Evolutionary conservation across 2,797 vertebrate genomes (phyloP).

Genomic region (Salarias fasciatus): DNA sequence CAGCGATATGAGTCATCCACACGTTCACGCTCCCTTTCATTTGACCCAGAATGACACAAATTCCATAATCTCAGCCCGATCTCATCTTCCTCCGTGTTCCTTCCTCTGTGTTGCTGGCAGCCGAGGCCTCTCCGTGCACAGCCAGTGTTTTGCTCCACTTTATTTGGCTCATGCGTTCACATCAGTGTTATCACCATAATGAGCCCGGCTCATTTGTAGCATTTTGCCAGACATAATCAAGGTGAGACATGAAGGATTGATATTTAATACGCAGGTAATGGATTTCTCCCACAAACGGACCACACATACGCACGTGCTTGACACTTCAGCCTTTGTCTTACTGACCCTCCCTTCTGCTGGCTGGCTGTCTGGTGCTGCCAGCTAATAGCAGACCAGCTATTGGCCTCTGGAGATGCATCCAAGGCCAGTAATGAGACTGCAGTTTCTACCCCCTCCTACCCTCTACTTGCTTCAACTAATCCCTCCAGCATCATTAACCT

Average conservation of each 20-base stretch:
- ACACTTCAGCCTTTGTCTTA: slow-evolving; percentile 40
- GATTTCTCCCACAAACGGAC: neutral
- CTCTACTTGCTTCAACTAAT: slow-evolving; percentile 60
- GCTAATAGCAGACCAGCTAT: slow-evolving; percentile 63
- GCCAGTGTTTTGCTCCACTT: slow-evolving; percentile 42
- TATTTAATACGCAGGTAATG: slow-evolving; percentile 47
- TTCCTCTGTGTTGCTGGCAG: slow-evolving; percentile 60
- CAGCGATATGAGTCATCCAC: slow-evolving; percentile 41
- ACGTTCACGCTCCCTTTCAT: slow-evolving; percentile 44
- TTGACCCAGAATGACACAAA: slow-evolving; percentile 65
- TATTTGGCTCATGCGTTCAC: slow-evolving; percentile 55
- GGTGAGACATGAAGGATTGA: slow-evolving; percentile 38
- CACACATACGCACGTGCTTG: neutral
- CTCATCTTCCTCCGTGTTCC: slow-evolving; percentile 46
- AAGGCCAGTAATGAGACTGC: slow-evolving; percentile 76
- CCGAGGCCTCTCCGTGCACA: slow-evolving; percentile 23
- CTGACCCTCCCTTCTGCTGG: slow-evolving; percentile 38
- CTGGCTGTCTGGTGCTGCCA: slow-evolving; percentile 44
- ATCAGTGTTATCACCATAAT: slow-evolving; percentile 50
- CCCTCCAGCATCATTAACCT: slow-evolving; percentile 78
- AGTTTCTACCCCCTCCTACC: slow-evolving; percentile 44
- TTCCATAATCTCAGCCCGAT: slow-evolving; percentile 59
- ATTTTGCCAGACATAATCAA: slow-evolving; percentile 67
- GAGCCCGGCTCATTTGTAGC: slow-evolving; percentile 63
- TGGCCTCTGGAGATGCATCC: slow-evolving; percentile 68